Evolutionary conservation across 2,797 vertebrate species (phyloP), one percentile per base, ranked within the genome.

Genomic region (Otus scops): DNA sequence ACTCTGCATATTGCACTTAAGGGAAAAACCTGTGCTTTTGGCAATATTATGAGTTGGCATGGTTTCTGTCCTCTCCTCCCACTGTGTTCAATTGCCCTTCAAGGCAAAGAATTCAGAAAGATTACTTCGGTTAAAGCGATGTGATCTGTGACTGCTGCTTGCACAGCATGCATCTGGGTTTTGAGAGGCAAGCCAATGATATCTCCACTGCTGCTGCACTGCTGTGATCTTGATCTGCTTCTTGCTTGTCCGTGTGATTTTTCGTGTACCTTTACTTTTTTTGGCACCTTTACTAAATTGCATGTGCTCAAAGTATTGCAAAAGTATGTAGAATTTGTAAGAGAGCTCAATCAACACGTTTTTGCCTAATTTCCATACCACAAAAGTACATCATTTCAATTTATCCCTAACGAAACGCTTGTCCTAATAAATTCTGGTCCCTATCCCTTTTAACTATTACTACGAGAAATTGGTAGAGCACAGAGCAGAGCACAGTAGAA

Each of bases 101-200:
- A 68, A 80, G 86, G 70, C 91, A 88, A 68, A 95, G 91, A 89
- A 89, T 92, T 89, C 28, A 71, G 89, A 91, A 85, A 57, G 53
- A 80, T 93, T 91, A 26, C 38, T 38, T 95, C 4, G 4, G 73
- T 95, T 92, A 75, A 68, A 92, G 60, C 0, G 1, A 59, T 64
- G 57, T 92, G 95, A 78, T 91, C 91, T 93, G 78, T 95, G 86
- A 53, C 85, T 96, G 85, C 83, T 92, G 91, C 87, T 92, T 57
- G 78, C 81, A 68, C 75, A 85, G 84, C 81, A 11, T 4, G 47
- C 4, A 7, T 38, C 63, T 89, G 39, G 83, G 45, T 83, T 89
- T 77, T 53, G 78, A 80, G 87, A 85, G 65, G 64, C 17, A 27
- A 34, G 21, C 60, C 64, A 77, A 20, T 74, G 78, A 26, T 63